Evolutionary conservation across 2,797 vertebrate species (phyloP).

Genomic region (Myotis myotis): DNA sequence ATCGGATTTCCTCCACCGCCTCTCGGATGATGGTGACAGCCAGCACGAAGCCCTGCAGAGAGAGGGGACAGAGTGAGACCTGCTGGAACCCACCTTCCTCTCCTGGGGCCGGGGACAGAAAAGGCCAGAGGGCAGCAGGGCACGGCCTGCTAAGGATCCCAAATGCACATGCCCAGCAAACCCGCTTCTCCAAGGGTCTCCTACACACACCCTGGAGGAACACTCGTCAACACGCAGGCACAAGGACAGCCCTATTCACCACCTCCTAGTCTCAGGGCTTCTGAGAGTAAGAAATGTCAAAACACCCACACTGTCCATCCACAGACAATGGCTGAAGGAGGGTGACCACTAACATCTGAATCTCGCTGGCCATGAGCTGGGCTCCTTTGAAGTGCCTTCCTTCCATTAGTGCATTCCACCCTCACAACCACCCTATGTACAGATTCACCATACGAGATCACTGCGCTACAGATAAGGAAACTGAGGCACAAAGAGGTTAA

Average conservation of each 20-base stretch:
- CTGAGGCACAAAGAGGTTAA: background rate
- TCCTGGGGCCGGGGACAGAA: background rate
- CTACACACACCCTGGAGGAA: background rate
- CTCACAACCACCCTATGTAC: background rate
- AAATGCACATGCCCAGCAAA: fast-evolving
- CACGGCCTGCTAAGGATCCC: background rate
- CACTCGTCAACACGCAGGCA: fast-evolving
- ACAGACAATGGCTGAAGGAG: background rate
- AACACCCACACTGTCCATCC: fast-evolving
- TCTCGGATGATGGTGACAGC: conserved; percentile 95
- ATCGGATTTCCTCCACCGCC: conserved; percentile 96
- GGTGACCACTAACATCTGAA: fast-evolving
- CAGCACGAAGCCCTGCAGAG: conserved; percentile 93
- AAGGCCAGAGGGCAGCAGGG: background rate
- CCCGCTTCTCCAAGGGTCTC: background rate
- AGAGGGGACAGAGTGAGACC: background rate
- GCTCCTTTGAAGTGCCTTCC: fast-evolving
- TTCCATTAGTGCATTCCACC: fast-evolving
- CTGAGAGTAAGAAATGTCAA: background rate
- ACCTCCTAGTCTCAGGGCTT: fast-evolving
- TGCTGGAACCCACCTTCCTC: background rate
- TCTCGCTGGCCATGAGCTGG: fast-evolving
- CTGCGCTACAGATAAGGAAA: background rate
- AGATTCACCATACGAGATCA: fast-evolving
- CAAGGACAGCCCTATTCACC: fast-evolving